Base-by-base conservation (phyloP, 2,797 vertebrate species). In the Neosalanx taihuensis region DNA sequence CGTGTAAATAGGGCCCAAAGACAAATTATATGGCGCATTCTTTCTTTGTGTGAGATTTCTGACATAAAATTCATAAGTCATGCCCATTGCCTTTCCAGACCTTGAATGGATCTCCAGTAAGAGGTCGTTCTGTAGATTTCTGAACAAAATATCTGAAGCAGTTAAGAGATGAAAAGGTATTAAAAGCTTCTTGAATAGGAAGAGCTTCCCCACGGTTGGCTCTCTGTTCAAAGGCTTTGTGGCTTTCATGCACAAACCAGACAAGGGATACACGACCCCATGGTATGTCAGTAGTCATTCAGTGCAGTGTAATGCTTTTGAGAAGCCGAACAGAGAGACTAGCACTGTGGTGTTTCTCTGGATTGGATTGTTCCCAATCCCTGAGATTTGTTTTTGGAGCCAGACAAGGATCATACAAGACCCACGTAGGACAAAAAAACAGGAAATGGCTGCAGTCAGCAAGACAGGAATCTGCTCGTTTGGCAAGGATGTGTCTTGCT, bases 111-210 rank as follows among this genome's bases (percentile, higher is more conserved):
- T 20, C 23, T 4, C 58, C 58, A 26, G 3, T 41, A 41, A 41
- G 37, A 41, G 37, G 9, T 41, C 2, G 37, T 41, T 41, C 37
- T 35, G 35, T 35, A 41, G 51, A 53, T 4, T 53, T 5, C 51
- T 53, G 18, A 53, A 7, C 1, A 3, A 5, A 4, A 53, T 15
- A 7, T n/a, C 13, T 53, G 5, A 41, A 20, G 41, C 37, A 65
- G 41, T 46, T 23, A 12, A 49, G 10, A 64, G 10, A 64, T 37
- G 64, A 41, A 13, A 65, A 20, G 41, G 23, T 49, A 65, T 65
- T 65, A 65, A 65, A 49, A 65, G 20, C 37, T 65, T n/a, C 64
- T 41, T 35, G 23, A 26, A 26, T 37, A 5, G 9, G 63, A 37
- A 46, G 6, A 35, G n/a, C n/a, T 64, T 41, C 18, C 18, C 2